These are phyloP conservation scores for Nyctibius bracteatus DNA, from an alignment of 2,113 vertebrate species.

Conservation along the genomic window DNA sequence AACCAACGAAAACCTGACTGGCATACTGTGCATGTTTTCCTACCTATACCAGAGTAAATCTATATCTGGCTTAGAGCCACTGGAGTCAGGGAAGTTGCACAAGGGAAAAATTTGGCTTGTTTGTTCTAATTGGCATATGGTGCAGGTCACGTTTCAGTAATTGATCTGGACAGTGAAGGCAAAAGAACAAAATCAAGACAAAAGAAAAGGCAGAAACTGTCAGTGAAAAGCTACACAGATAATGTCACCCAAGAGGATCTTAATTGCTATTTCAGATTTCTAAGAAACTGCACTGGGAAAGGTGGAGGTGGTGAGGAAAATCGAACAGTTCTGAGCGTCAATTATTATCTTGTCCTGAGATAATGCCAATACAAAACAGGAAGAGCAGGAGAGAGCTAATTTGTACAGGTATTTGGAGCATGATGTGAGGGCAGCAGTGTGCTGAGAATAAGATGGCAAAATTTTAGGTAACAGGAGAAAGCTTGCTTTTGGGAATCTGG, in stretches of 20 bases:
- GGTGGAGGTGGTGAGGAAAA: background rate
- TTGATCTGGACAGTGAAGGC: background rate
- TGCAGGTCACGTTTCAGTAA: background rate
- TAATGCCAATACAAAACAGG: background rate
- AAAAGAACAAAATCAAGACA: background rate
- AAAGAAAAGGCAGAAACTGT: background rate
- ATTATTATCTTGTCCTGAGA: background rate
- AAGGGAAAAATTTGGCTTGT: background rate
- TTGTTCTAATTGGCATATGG: background rate
- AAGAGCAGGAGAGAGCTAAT: background rate
- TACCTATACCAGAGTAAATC: background rate
- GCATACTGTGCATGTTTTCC: fast-evolving
- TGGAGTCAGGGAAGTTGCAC: background rate
- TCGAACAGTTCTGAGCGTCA: background rate
- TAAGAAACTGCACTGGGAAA: background rate
- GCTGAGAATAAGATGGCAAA: background rate
- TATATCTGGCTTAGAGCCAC: background rate
- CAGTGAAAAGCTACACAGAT: background rate
- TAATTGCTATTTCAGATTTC: background rate
- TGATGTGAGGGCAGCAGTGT: background rate
- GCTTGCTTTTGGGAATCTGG: background rate
- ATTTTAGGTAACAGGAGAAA: background rate
- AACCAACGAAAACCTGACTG: background rate
- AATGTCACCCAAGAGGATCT: background rate
- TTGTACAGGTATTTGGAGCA: background rate